phyloP scores from a whole-genome alignment of 1,140 invertebrate species.

The Amyelois transitella region DNA sequence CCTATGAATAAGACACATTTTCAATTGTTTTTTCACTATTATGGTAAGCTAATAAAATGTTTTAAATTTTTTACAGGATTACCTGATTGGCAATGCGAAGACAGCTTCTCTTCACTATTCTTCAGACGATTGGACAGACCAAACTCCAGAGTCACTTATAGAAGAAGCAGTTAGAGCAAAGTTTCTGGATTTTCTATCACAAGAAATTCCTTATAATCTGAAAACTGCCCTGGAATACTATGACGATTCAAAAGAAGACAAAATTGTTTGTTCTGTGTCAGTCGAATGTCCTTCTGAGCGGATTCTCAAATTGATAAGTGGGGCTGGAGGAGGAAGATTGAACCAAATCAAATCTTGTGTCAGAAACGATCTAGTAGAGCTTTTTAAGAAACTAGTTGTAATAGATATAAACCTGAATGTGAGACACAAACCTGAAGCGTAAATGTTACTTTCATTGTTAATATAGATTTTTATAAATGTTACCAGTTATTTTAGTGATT shows the following conservation, averaged over 20 bases:
- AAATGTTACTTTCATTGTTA: too few relatives aligned
- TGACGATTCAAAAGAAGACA: constrained; percentile 76
- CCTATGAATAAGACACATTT: too few relatives aligned
- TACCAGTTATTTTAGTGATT: too few relatives aligned
- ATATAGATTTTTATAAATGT: too few relatives aligned
- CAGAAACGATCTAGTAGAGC: constrained; percentile 59
- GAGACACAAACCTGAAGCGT: constrained; percentile 28
- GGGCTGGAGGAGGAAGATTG: constrained; percentile 78
- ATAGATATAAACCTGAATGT: constrained; percentile 43
- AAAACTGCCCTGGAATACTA: constrained; percentile 80
- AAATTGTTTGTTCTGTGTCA: constrained; percentile 77
- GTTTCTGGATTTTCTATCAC: constrained; percentile 84
- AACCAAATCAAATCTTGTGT: constrained; percentile 78
- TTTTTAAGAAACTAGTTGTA: constrained; percentile 52
- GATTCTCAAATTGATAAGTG: constrained; percentile 78
- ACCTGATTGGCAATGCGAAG: constrained; percentile 80
- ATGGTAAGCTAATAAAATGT: too few relatives aligned
- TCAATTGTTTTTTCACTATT: too few relatives aligned
- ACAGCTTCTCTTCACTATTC: constrained; percentile 80
- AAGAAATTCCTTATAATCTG: constrained; percentile 89
- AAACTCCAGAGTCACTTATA: constrained; percentile 80
- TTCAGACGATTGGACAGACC: constrained; percentile 80
- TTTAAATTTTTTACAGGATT: constrained; percentile 75
- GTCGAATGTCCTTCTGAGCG: constrained; percentile 78
- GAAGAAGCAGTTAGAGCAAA: constrained; percentile 84